Base-by-base conservation (phyloP, 1,140 invertebrate species). In the Tachypleus tridentatus region DNA sequence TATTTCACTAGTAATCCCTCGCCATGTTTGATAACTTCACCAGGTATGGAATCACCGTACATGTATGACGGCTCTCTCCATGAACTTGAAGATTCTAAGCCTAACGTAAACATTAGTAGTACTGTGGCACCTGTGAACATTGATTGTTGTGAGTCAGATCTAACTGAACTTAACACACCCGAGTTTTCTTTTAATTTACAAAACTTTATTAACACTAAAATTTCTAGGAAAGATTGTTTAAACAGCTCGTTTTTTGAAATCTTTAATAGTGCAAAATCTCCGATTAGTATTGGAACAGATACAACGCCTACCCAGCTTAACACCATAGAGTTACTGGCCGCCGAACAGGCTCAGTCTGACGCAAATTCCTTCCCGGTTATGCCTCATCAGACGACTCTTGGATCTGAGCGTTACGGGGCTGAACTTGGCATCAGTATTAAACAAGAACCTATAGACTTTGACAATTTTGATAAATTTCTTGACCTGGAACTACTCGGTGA, bases 161-260 rank as follows among this genome's bases (percentile, higher is more conserved):
- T 66, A n/a, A 63, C 70, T n/a, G 70, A 71, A 61, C 69, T 71
- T 50, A 70, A 66, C 51, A 54, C 66, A 10, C 69, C 70, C 50
- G 70, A 71, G 58, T 65, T 71, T 49, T 70, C 70, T 5, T 68
- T 71, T 52, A 69, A 71, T 54, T 64, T 71, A 29, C 70, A 71
- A 58, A 68, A 70, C 58, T 68, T 70, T 47, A 71, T 71, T 54
- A 58, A 62, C 47, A 60, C 63, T 5, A 63, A 10, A 8, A 57
- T 8, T 6, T 51, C 56, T n/a, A 57, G 63, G 5, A 62, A 67
- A 58, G 65, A 67, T 5, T 67, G 62, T 4, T 64, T 59, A 3
- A 29, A 29, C 29, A 63, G 54, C 49, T 57, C 64, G 4, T 67
- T 67, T 57, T 60, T 59, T 7, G 65, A 67, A 52, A 67, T 67